Evolutionary conservation across 2,888 invertebrate genomes (phyloP).

Genomic region (Altica lythri): DNA sequence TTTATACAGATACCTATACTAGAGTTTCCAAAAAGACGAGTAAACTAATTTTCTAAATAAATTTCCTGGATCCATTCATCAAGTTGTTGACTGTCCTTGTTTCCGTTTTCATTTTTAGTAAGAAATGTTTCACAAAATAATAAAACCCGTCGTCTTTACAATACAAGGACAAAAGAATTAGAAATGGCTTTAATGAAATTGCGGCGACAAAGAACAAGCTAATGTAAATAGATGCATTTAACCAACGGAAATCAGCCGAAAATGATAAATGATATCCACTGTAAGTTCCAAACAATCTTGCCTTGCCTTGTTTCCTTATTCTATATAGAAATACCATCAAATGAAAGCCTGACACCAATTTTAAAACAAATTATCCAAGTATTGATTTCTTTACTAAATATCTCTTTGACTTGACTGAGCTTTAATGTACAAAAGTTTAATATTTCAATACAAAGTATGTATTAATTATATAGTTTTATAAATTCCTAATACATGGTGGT

Average conservation of each 20-base stretch:
- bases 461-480: too few species aligned
- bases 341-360: conserved; percentile 26
- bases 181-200: conserved; percentile 32
- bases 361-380: conserved; percentile 31
- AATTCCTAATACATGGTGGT: too few species aligned
- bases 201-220: conserved; percentile 32
- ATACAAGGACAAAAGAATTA: conserved; percentile 26
- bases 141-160: conserved; percentile 18
- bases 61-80: conserved; percentile 20
- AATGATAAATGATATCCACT: conserved; percentile 33
- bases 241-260: conserved; percentile 30
- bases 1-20: too few species aligned
- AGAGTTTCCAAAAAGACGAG: too few species aligned
- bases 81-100: conserved; percentile 20
- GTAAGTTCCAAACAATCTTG: conserved; percentile 28
- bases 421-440: too few species aligned
- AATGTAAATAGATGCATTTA: conserved; percentile 35
- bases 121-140: conserved; percentile 20
- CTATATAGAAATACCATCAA: conserved; percentile 18
- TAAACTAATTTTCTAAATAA: conserved; percentile 21
- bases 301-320: conserved; percentile 24
- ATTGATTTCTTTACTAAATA: conserved; percentile 21
- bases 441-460: too few species aligned
- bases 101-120: conserved; percentile 23
- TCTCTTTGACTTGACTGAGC: too few species aligned